phyloP scores from a whole-genome alignment of 2,113 vertebrate species.

The Lanius ludovicianus region DNA sequence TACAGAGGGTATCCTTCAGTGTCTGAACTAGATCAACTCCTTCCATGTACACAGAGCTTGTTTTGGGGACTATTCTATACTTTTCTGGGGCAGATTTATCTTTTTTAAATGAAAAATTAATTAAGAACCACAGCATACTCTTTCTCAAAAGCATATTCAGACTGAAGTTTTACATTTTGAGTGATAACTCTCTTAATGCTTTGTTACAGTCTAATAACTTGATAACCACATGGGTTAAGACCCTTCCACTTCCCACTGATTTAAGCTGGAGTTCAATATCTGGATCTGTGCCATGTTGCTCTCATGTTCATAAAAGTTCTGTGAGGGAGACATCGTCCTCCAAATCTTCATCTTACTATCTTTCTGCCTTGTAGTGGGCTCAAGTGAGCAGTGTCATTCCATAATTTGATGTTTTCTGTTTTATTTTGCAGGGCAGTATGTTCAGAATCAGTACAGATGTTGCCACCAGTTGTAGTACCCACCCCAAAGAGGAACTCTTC shows the following conservation, averaged over 20 bases:
- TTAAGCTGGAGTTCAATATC: neutral
- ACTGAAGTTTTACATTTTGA: slow-evolving; percentile 6
- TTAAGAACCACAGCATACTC: neutral
- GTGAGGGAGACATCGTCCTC: neutral
- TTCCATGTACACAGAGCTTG: neutral
- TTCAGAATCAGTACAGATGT: neutral
- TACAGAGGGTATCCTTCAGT: neutral
- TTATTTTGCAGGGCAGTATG: neutral
- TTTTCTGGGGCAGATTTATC: neutral
- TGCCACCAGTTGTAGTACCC: neutral
- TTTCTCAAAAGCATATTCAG: neutral
- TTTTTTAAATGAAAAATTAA: neutral
- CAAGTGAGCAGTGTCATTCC: neutral
- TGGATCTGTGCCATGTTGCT: neutral
- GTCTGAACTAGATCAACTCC: neutral
- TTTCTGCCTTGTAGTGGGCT: neutral
- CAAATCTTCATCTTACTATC: neutral
- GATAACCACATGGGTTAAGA: slow-evolving; percentile 12
- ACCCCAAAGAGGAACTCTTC: neutral
- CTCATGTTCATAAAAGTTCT: neutral
- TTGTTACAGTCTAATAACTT: neutral
- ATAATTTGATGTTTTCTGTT: neutral
- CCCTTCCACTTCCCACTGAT: neutral
- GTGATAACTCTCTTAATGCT: slow-evolving; percentile 33
- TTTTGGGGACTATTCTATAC: neutral